Evolutionary conservation across 2,888 invertebrate genomes (phyloP), one percentile per base, ranked within the genome.

Genomic region (Phyto melanocephala): DNA sequence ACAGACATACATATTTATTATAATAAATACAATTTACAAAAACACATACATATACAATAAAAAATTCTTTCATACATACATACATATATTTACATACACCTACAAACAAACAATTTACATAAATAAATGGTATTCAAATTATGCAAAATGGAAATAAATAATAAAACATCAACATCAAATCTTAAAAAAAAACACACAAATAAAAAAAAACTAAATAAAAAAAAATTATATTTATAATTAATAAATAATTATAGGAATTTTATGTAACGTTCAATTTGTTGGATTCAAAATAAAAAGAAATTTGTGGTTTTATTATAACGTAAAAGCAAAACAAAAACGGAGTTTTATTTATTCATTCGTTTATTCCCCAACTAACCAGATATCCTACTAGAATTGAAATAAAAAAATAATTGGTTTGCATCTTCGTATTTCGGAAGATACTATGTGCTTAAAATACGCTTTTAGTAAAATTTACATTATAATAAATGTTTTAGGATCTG

Each of bases 221-320:
- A 71, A 77, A 75, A 82, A 79, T 83, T 82, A 86, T 83, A 86
- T 82, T 85, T 82, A 86, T 84, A 85, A 84, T 86, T 84, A 84
- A 80, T 84, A 85, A 84, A 80, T 84, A 85, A 84, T 85, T 86
- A 85, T 86, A 84, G 84, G 84, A 85, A 86, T 86, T 88, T 87
- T 85, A 87, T 87, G 87, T 87, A 87, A 87, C 86, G 86, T 88
- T 88, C 87, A 86, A 87, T 87, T 88, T 88, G 87, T 88, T 88
- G 87, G 86, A 88, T 87, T 88, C 86, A 88, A 87, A 87, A 85
- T 85, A 86, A 87, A 86, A 87, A 75, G 70, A 74, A 87, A 86
- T 85, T 86, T 86, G 86, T 86, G 87, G 87, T 87, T 87, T 87
- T 87, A 87, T 86, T 86, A 87, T 84, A 85, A 87, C 79, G 85